A percentile compares a stretch with the other conserved stretches of the same genome.
Evolutionary conservation across 2,797 vertebrate genomes (phyloP).

Genomic region (Tangara arthus): DNA sequence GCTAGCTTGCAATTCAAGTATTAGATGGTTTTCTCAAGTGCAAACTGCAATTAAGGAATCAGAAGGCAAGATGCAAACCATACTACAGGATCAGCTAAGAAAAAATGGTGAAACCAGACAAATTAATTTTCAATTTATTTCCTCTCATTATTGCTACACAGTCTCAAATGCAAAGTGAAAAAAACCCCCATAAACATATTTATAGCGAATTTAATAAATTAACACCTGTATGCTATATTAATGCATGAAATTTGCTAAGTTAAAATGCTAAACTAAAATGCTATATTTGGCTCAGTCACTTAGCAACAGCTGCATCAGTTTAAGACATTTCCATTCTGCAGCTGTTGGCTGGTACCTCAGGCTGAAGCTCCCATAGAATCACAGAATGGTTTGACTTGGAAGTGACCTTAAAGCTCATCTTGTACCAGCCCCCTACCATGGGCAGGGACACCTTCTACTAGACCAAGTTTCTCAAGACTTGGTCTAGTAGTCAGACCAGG

Average conservation of each 20-base stretch:
- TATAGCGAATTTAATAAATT: background rate
- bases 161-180: background rate
- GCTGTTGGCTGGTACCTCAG: constrained; percentile 1
- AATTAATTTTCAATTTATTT: background rate
- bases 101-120: background rate
- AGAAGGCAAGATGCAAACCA: background rate
- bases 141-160: background rate
- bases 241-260: background rate
- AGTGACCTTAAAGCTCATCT: background rate
- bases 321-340: background rate
- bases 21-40: background rate
- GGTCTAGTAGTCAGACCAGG: too few relatives aligned
- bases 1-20: background rate
- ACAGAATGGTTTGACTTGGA: background rate
- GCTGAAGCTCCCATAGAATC: background rate
- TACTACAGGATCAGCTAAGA: background rate
- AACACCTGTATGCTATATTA: background rate
- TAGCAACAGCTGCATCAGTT: constrained; percentile 51
- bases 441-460: background rate
- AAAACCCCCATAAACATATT: background rate
- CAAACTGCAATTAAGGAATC: constrained; percentile 16
- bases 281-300: constrained; percentile 37
- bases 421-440: rapidly evolving
- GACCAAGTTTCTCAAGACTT: background rate
- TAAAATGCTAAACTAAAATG: constrained; percentile 3